These are phyloP conservation scores for Chondrilla cf. caribensis DNA, from an alignment of 37 sponge, comb jelly and placozoan genomes.

Conservation along the genomic window DNA sequence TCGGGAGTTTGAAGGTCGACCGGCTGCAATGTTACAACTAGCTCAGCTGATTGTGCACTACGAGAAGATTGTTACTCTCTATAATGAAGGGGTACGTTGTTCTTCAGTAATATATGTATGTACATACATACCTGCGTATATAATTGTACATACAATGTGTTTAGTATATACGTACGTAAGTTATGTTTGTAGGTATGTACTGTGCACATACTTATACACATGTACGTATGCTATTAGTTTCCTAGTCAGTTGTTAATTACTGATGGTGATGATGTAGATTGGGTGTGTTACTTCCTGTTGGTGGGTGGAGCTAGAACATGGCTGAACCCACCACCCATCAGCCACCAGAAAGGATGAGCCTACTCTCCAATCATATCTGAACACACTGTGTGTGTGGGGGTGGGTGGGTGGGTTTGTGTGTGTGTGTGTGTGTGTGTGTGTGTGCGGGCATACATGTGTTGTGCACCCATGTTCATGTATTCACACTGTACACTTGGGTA, in stretches of 20 bases:
- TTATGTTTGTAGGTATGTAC: neutral
- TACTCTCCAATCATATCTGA: no score
- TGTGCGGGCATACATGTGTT: neutral
- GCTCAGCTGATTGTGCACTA: constrained; percentile 70
- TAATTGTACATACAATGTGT: neutral
- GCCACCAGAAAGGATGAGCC: constrained; percentile 22
- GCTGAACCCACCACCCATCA: neutral
- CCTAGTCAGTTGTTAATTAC: neutral
- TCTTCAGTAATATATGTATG: neutral
- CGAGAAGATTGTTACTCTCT: constrained; percentile 80
- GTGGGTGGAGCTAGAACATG: constrained; percentile 8
- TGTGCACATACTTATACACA: no score
- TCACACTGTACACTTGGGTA: neutral
- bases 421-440: no score
- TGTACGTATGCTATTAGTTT: neutral
- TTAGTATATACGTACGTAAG: no score
- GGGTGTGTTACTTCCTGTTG: constrained; percentile 23
- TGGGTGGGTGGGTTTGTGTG: no score
- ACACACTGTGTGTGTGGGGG: no score
- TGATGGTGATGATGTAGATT: neutral
- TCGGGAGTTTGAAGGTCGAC: constrained; percentile 59
- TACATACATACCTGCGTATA: neutral
- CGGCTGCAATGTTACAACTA: constrained; percentile 69
- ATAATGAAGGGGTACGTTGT: constrained; percentile 54
- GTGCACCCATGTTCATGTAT: neutral